Conservation (phyloP, 2,113 vertebrate genomes). For the Gasterosteus nipponicus region DNA sequence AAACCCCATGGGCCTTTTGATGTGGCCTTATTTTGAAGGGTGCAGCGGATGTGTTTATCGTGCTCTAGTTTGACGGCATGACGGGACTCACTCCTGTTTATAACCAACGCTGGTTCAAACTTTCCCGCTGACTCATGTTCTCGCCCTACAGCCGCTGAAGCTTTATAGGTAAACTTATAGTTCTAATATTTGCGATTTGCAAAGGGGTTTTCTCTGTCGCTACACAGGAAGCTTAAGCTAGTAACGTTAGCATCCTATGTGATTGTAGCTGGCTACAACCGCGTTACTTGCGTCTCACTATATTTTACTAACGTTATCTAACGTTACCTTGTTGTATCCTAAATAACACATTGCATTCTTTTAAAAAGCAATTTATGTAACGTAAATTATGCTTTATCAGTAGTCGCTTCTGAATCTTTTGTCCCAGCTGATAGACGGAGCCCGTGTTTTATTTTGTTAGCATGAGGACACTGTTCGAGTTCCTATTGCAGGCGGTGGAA, state of each 20-base stretch:
- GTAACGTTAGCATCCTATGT: background rate
- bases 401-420: background rate
- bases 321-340: too few relatives aligned
- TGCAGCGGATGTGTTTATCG: background rate
- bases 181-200: rapidly evolving
- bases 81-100: background rate
- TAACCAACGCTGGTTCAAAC: background rate
- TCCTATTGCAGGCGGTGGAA: too few relatives aligned
- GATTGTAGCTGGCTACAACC: conserved; percentile 8
- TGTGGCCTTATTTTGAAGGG: conserved; percentile 20
- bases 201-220: background rate
- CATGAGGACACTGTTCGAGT: background rate
- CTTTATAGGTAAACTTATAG: background rate
- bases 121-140: background rate
- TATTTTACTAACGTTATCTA: background rate
- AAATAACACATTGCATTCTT: background rate
- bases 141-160: rapidly evolving
- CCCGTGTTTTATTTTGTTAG: conserved; percentile 1
- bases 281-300: background rate
- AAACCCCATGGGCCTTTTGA: rapidly evolving
- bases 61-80: background rate
- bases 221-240: background rate
- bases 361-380: background rate
- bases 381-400: background rate
- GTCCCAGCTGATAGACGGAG: background rate